Base-by-base conservation (phyloP, 2,797 vertebrate genomes). In the Antrozous pallidus region DNA sequence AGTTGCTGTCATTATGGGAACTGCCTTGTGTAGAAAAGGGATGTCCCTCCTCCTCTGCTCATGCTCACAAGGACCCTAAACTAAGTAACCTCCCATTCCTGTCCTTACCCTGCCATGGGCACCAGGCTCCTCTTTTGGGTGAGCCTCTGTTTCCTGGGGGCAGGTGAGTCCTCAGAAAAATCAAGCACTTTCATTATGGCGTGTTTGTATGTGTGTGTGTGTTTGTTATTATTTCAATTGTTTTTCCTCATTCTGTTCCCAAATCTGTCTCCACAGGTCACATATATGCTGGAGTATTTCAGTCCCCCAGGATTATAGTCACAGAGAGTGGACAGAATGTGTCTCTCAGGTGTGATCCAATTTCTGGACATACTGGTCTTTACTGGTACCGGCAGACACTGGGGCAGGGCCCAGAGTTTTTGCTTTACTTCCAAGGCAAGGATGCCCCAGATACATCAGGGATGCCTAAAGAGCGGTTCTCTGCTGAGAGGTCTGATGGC, bases 331-430 rank as follows among this genome's bases (percentile, higher is more conserved):
- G 97, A 77, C 69, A 87, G 42, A n/a, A 65, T 0, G 42, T 91
- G 11, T 0, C 1, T 13, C 6, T 96, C 26, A 80, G 1, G 0
- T 95, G 96, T 85, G 42, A 95, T 2, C 95, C 91, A 56, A 33
- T 91, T 40, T 36, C 80, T 74, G 89, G 63, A 3, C 89, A 75
- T 17, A 1, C 0, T 0, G 0, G 0, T 4, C 73, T 97, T 16
- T 95, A 49, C 3, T 98, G 98, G 97, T 98, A 96, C 28, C 4
- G 20, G 80, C 94, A 97, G 94, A 93, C 47, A 3, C 10, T 24
- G 13, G 91, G n/a, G 24, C 81, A 96, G 20, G 94, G 61, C 22
- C 28, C 0, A 89, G 18, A 18, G 3, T 40, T 91, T 17, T 1
- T 95, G 16, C 8, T n/a, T 2, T 65, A 8, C 12, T 93, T 97